phyloP scores from a whole-genome alignment of 2,113 vertebrate genomes.

The Camelus dromedarius region DNA sequence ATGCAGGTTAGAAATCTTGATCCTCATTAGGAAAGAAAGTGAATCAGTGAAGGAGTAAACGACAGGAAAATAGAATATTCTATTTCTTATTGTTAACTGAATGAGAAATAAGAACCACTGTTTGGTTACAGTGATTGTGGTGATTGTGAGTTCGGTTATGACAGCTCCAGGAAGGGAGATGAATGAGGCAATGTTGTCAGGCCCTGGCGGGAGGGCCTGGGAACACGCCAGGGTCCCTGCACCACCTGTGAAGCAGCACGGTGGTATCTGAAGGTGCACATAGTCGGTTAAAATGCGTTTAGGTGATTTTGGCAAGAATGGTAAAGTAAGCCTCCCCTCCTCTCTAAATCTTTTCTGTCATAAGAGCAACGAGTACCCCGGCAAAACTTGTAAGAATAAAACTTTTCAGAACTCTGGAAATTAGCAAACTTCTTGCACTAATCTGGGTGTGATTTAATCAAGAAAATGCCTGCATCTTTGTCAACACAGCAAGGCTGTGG shows the following conservation, averaged over 20 bases:
- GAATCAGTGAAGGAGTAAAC: not conserved
- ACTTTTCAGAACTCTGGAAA: not conserved
- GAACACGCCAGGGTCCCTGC: not conserved
- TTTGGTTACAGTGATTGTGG: not conserved
- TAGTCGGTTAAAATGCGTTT: not conserved
- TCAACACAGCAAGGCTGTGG: too few relatives aligned
- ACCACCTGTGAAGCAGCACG: not conserved
- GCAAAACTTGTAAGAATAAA: not conserved
- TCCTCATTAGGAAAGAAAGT: not conserved
- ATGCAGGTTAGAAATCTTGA: not conserved
- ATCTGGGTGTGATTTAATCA: not conserved
- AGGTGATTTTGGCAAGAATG: not conserved
- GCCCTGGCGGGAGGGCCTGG: not conserved
- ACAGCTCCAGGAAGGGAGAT: accelerated
- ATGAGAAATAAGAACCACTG: not conserved
- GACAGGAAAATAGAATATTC: not conserved
- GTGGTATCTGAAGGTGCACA: not conserved
- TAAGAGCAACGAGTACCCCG: too few relatives aligned
- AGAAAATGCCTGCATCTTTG: too few relatives aligned
- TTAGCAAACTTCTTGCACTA: not conserved
- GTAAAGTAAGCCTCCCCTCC: not conserved
- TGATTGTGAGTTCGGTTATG: too few relatives aligned
- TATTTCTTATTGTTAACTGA: not conserved
- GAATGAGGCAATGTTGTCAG: not conserved
- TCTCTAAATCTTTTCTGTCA: not conserved